phyloP scores from a whole-genome alignment of 2,888 invertebrate genomes.

The Ariolimax columbianus region DNA sequence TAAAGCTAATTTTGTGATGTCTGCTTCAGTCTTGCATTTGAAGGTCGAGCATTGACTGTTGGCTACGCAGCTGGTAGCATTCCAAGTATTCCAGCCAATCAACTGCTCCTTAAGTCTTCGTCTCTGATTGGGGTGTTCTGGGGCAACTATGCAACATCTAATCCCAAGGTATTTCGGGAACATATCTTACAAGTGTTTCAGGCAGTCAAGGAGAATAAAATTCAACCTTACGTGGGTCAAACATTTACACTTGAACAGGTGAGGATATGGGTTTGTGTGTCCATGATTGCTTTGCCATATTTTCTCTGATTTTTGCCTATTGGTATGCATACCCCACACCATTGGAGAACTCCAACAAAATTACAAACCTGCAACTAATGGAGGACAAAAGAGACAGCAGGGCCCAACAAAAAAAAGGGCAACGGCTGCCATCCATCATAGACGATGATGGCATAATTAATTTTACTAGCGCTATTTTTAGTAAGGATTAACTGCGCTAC shows the following conservation, averaged over 20 bases:
- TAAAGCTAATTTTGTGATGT: background rate
- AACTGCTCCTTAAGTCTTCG: constrained; percentile 79
- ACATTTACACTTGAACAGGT: constrained; percentile 81
- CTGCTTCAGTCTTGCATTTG: constrained; percentile 81
- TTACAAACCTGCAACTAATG: no score
- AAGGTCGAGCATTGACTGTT: constrained; percentile 81
- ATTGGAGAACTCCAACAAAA: no score
- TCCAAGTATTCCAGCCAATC: constrained; percentile 79
- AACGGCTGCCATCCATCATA: no score
- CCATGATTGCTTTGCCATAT: no score
- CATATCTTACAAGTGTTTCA: constrained; percentile 83
- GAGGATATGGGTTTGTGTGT: background rate
- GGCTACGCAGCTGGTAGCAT: constrained; percentile 81
- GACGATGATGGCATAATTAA: no score
- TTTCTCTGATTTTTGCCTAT: no score
- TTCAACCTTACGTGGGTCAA: constrained; percentile 82
- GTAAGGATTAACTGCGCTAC: no score
- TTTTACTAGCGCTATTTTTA: no score
- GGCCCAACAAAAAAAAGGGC: no score
- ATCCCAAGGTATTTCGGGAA: constrained; percentile 81
- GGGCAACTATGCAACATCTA: constrained; percentile 80
- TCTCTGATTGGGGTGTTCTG: constrained; percentile 80
- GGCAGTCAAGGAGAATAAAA: constrained; percentile 83
- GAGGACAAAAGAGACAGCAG: no score
- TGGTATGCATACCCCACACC: no score